Base-by-base conservation (phyloP, 2,113 vertebrate genomes). In the Dipodomys stephensi region DNA sequence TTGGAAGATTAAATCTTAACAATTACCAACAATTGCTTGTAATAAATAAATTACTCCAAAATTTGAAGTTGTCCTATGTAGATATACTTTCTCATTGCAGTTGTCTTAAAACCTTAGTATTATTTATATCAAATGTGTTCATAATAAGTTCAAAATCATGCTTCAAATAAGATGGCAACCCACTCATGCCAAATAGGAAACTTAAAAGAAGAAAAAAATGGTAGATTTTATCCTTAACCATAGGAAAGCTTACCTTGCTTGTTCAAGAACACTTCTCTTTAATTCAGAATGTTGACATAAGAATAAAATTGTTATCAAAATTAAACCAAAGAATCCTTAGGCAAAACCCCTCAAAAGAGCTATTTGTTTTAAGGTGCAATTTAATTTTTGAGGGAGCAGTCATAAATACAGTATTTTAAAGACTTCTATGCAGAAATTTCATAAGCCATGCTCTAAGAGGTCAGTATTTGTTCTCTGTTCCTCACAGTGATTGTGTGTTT, bases 321-420 rank as follows among this genome's bases (percentile, higher is more conserved):
- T 62, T 6, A 77, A 77, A 12, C 76, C 76, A 87, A 85, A 88
- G 67, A 35, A 71, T 9, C 12, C 53, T 57, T 19, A 16, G 15
- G 53, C 15, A 57, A 57, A 57, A 57, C 15, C 53, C 53, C 53
- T 57, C 53, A 57, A 11, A 57, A 57, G 53, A 57, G 5, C 1
- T 73, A 30, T 78, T 96, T 74, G 35, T 23, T 92, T 23, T 73
- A 19, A 88, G 53, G 25, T 76, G 0, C 5, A 16, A 30, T 89
- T 91, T 77, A 60, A 80, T 84, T 79, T 88, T 44, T 23, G 57
- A 83, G 25, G 32, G 83, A 71, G 13, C 87, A 22, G 5, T 65
- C 71, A n/a, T 91, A 57, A 84, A 71, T n/a, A 32, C 89, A 93
- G 69, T 83, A 64, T 19, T 89, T 89, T 77, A 32, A 4, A 87